Base-by-base conservation (phyloP, 2,113 vertebrate genomes). In the Microtus richardsoni region DNA sequence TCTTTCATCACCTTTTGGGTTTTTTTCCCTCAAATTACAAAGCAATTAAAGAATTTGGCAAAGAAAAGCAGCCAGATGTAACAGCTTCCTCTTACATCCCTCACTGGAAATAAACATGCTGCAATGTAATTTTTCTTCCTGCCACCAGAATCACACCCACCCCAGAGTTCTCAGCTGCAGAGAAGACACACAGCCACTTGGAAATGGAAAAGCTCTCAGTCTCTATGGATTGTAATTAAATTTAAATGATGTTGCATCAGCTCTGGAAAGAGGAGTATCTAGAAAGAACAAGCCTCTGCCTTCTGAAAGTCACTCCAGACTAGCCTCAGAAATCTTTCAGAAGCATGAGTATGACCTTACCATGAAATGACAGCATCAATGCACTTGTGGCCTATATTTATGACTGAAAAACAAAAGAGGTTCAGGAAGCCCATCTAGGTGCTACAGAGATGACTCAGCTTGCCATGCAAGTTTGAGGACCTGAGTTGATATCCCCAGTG, bases 21-120 rank as follows among this genome's bases (percentile, higher is more conserved):
- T 97, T 97, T 96, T 78, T 70, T 94, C 95, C 73, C 71, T 96
- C 39, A 24, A 94, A 91, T 97, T 96, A 24, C 70, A 94, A 94
- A 91, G 93, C 91, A 98, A 28, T 95, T 89, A 97, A 96, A 96
- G 92, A 95, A 60, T 96, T 70, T 79, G 89, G 86, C 93, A 97
- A 89, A 93, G 95, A 95, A 96, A 66, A 71, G 0, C 30, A 98
- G 78, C 94, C 96, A 97, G 95, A 93, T 97, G 41, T 93, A 97
- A 96, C n/a, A 58, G 89, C 92, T 96, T 95, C 64, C 78, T 97
- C 95, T 98, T 92, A 1, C 0, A 66, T 96, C 60, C 97, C 97
- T 95, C 97, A 94, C 96, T 95, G 84, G 96, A 96, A 97, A 52
- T 93, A 97, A 97, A 96, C 64, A 91, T n/a, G n/a, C 86, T 95